Evolutionary conservation across 2,113 vertebrate species (phyloP), one percentile per base, ranked within the genome.

Genomic region (Puma concolor): DNA sequence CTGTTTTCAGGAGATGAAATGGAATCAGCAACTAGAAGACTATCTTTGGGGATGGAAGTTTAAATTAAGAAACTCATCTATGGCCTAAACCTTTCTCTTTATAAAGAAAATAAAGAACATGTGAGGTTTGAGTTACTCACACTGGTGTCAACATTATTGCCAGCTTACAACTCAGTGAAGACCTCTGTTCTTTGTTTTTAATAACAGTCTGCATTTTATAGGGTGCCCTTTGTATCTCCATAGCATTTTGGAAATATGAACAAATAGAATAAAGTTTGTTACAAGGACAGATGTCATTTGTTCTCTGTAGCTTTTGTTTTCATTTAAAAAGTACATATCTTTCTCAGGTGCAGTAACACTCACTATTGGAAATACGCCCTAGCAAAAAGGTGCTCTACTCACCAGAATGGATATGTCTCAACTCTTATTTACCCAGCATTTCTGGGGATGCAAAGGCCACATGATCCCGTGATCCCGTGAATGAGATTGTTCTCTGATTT

Each of bases 61-160:
- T 83, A 63, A 91, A 91, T 88, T 88, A 94, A 95, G 85, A 93
- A 91, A 76, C 60, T 92, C 67, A 19, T 33, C n/a, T 54, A 33
- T 79, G 10, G 57, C 8, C 79, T 36, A 67, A 80, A 41, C 54
- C 60, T 80, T 79, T 85, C 14, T 52, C 23, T 88, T 77, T 86
- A 71, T n/a, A 69, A 94, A 72, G 57, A 92, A 86, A 95, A 44
- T 38, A 25, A 19, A n/a, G 54, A 91, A n/a, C 21, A 31, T 10
- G 48, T 13, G 9, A 63, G 13, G 2, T 90, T 23, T 38, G 31
- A 33, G 27, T 85, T 87, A 3, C 1, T 17, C 19, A 15, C 27
- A 48, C 15, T 67, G 25, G 77, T 66, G 31, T 72, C 80, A n/a
- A 11, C 9, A 0, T 52, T 79, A 74, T 81, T 44, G 48, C 31